Evolutionary conservation across 1,140 invertebrate genomes (phyloP), one percentile per base, ranked within the genome.

Genomic region (Drosophila asahinai): DNA sequence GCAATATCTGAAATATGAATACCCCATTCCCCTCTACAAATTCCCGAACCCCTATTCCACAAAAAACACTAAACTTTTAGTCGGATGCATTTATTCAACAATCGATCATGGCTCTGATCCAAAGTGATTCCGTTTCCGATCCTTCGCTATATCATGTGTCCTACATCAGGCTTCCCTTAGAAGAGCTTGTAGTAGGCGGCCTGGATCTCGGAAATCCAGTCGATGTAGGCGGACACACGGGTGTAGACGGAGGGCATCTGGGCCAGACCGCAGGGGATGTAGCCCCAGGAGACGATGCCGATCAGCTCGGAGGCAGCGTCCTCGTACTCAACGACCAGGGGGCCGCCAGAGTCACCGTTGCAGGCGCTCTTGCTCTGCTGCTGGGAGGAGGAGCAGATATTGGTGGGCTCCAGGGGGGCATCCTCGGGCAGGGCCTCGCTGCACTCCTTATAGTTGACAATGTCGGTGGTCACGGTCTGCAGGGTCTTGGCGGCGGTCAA

Each of bases 271-370:
- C 96, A 96, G 71, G 96, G 97, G 45, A 95, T 94, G 36, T 95
- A 93, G 14, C 96, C 96, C 96, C 96, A 97, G 2, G 96, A 97
- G 0, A 97, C 96, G n/a, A 97, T 92, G 22, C 97, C 97, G 63
- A 97, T 83, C 25, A 93, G 49, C 67, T 83, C 73, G 15, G 90
- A 83, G 49, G 83, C 47, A 19, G 76, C 61, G 15, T 93, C 80
- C 3, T 48, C 5, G n/a, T 3, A n/a, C 62, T 91, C 81, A 52
- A 94, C 91, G 22, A 95, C 93, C 38, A 96, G 81, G 17, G 95
- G 95, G 60, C 95, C 95, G 51, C 96, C 96, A 33, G 95, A 96
- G 86, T 96, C 96, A 51, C 95, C 95, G 64, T 93, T 94, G 92
- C 95, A 96, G 11, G 95, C 95, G 33, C 94, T 94, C 27, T 93